Evolutionary conservation across 2,888 invertebrate species (phyloP), one percentile per base, ranked within the genome.

Genomic region (Apomyelois bistriatella): DNA sequence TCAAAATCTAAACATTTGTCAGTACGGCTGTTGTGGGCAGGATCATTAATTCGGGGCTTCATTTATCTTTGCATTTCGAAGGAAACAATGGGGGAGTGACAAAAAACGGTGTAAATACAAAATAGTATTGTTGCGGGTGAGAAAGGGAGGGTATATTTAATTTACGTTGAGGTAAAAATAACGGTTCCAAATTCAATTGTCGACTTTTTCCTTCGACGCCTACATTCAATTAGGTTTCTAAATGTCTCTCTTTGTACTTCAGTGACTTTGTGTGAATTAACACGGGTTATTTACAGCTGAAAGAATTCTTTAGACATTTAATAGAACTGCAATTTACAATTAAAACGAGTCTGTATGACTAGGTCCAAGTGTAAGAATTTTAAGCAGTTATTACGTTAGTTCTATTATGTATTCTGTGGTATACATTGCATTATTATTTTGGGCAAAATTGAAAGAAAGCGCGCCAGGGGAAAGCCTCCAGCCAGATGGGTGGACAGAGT

Each of bases 1-100:
- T 76, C 75, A 73, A 79, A 81, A 76, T 78, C 73, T 70, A 70
- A 72, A 73, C 78, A 82, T 80, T 80, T 75, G 70, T 80, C 79
- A 79, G 64, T 42, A 53, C 60, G 62, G 72, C 59, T 64, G 48
- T 54, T 61, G 65, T 58, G 68, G 70, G 70, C 76, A 76, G 79
- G 58, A 61, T 66, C 79, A 78, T 82, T 79, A 78, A 79, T 82
- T 75, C 68, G 62, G 62, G 58, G 58, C 54, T 56, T 71, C 76
- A 76, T 82, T 79, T 75, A 76, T 81, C 76, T 79, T 75, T 61
- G 61, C 64, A 71, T 69, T 70, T 60, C 70, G 69, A 76, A 72
- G 71, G 67, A 71, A 73, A 79, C 79, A 80, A 79, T 76, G 70
- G 71, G 66, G 61, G 61, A 66, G 66, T 66, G 67, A 76, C 74